Evolutionary conservation across 2,888 invertebrate genomes (phyloP), one percentile per base, ranked within the genome.

Genomic region (Leptopilina drosophilae): DNA sequence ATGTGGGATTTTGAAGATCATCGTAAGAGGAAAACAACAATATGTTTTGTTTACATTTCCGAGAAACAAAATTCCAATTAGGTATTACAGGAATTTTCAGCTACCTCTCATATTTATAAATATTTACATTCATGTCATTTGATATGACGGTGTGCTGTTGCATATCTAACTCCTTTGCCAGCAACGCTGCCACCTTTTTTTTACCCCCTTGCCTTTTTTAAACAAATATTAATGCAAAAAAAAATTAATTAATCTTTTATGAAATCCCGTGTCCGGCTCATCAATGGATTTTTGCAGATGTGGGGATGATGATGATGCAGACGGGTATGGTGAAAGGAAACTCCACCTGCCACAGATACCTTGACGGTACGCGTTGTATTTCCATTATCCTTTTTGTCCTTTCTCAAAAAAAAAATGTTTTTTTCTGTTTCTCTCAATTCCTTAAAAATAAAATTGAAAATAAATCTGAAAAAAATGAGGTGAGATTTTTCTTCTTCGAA

Each of bases 271-370:
- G 80, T 83, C 77, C 85, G 86, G 88, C 83, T 86, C 85, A 88
- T 82, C 84, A 86, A 84, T 89, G 85, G 83, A 90, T 95, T 95
- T 95, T 96, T 96, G 92, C 97, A 97, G 97, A 97, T 97, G 97
- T 97, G 94, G 97, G 97, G 94, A 97, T 97, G 97, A 97, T 97
- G 95, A 96, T 97, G 97, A 97, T 97, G 97, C 97, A 97, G 96
- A 95, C 96, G 93, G 97, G 97, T 94, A 97, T 97, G 97, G 96
- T 97, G 95, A 97, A 97, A 95, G 96, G 96, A 94, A 96, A 95
- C 95, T 94, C 94, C 92, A 93, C 94, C 93, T 94, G 94, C 93
- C 94, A 94, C 93, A 94, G 93, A 94, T 95, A 94, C 93, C 93
- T 95, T 94, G 96, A 97, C 95, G 97, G 96, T 97, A 97, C 95